Percentiles rank a stretch among this genome's conserved stretches.
phyloP scores from a whole-genome alignment of 64 coral and sea anemone genomes.

The Acropora tenuis region DNA sequence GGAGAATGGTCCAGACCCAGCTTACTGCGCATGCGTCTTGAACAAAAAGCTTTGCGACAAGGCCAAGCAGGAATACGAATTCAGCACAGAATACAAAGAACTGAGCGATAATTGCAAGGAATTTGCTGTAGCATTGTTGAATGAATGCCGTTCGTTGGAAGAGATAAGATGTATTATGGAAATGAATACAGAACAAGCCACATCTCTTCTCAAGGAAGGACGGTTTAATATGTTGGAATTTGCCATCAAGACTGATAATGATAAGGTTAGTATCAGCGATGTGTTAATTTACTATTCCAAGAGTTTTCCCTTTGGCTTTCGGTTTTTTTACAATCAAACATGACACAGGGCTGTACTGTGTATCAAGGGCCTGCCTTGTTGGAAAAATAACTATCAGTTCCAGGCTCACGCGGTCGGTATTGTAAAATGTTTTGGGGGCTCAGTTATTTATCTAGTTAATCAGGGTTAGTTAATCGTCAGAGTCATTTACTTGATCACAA shows the following conservation, averaged over 20 bases:
- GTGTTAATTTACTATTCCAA: background rate
- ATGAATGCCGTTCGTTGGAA: slow-evolving; percentile 40
- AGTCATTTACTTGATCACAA: no score
- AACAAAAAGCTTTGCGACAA: background rate
- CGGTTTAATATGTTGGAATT: slow-evolving; percentile 21
- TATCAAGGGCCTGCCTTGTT: no score
- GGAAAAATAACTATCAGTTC: no score
- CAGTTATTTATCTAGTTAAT: no score
- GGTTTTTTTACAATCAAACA: no score
- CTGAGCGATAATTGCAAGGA: slow-evolving; percentile 8
- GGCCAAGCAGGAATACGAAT: slow-evolving; percentile 29
- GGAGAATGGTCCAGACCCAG: background rate
- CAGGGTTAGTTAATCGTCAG: no score
- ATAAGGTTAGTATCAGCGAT: background rate
- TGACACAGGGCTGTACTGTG: no score
- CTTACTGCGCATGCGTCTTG: background rate
- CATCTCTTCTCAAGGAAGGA: no score
- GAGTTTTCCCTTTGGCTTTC: no score
- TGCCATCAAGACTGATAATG: background rate
- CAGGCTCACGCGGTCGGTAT: no score
- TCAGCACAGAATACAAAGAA: slow-evolving; percentile 18
- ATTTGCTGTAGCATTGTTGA: slow-evolving; percentile 11
- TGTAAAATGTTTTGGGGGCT: no score
- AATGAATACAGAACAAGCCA: background rate
- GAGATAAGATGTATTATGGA: slow-evolving; percentile 41